A percentile compares a stretch with the other conserved stretches of the same genome.
These are phyloP conservation scores for Pitangus sulphuratus DNA, from an alignment of 2,797 vertebrate genomes.

Conservation along the genomic window DNA sequence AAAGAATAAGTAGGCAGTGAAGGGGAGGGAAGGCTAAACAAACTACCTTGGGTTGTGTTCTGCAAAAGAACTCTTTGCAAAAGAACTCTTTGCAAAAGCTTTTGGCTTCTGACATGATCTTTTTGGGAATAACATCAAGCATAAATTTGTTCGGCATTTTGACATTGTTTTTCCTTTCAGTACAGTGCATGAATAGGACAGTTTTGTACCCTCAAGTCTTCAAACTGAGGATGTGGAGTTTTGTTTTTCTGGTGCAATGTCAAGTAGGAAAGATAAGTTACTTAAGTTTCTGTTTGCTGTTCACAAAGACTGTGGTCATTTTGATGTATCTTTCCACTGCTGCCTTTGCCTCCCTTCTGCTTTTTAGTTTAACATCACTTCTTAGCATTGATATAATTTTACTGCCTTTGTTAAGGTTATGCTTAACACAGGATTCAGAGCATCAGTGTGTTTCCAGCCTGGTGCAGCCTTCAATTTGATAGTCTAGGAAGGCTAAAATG, in stretches of 20 bases:
- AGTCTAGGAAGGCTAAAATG: not conserved
- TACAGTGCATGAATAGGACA: not conserved
- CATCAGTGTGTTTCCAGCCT: not conserved
- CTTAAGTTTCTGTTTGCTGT: not conserved
- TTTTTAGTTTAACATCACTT: not conserved
- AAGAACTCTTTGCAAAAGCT: not conserved
- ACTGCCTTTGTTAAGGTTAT: not conserved
- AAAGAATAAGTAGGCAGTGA: not conserved
- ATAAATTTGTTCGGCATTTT: not conserved
- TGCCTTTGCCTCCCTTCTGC: not conserved
- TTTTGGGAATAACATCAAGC: not conserved
- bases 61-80: accelerated
- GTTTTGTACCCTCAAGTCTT: not conserved
- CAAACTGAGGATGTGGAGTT: not conserved
- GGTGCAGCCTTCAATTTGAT: not conserved
- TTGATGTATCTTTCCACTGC: not conserved
- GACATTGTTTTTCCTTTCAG: not conserved
- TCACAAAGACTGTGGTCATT: not conserved
- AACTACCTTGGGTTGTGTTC: not conserved
- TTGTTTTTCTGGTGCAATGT: not conserved
- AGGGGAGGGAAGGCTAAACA: not conserved
- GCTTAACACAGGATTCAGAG: not conserved
- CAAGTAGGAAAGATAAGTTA: not conserved
- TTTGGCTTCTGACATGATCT: not conserved
- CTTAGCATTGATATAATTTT: not conserved